phyloP scores from a whole-genome alignment of 1,140 invertebrate species.

The Papilio polytes region DNA sequence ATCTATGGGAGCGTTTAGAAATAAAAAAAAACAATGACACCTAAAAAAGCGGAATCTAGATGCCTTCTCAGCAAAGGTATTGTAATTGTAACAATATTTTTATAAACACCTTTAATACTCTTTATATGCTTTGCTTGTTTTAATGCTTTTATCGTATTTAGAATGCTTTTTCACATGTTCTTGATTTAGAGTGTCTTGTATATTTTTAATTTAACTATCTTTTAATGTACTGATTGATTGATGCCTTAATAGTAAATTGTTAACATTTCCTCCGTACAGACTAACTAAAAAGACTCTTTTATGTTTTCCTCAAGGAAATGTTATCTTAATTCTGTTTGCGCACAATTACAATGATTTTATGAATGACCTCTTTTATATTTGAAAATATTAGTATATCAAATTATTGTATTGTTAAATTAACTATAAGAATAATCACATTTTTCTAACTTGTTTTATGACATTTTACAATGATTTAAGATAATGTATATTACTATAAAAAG shows the following conservation, averaged over 20 bases:
- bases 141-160: slow-evolving; percentile 16
- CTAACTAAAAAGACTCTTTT: not conserved
- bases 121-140: not conserved
- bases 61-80: slow-evolving; percentile 55
- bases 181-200: not conserved
- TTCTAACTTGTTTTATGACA: too few relatives aligned
- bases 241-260: not conserved
- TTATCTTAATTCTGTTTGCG: not conserved
- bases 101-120: not conserved
- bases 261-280: not conserved
- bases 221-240: not conserved
- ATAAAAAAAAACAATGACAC: slow-evolving; percentile 57
- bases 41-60: slow-evolving; percentile 58
- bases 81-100: slow-evolving; percentile 30
- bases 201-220: not conserved
- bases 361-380: not conserved
- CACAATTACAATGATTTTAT: not conserved
- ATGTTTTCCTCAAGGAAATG: not conserved
- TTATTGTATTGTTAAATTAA: not conserved
- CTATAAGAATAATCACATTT: not conserved
- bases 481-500: too few relatives aligned
- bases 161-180: slow-evolving; percentile 30
- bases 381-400: not conserved
- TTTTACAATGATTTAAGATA: too few relatives aligned
- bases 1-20: slow-evolving; percentile 38